Percentiles rank a stretch among this genome's conserved stretches.
Evolutionary conservation across 2,797 vertebrate species (phyloP).

Genomic region (Coregonus ussuriensis): DNA sequence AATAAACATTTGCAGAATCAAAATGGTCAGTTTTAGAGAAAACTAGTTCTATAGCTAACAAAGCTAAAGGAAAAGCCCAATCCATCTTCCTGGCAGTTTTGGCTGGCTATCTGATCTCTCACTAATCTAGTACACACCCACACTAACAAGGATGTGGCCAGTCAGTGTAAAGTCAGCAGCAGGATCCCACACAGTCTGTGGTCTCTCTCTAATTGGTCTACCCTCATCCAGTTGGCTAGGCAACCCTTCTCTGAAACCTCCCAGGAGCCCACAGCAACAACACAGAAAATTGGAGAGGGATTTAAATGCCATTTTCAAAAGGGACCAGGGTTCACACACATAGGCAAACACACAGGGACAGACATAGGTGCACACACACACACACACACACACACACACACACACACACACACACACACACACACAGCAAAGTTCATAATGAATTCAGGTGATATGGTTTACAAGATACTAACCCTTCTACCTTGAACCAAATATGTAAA

Average conservation of each 20-base stretch:
- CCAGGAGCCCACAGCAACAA: constrained; percentile 27
- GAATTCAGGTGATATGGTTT: neutral
- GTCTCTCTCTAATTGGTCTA: constrained; percentile 50
- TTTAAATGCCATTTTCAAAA: constrained; percentile 28
- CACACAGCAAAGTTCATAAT: constrained; percentile 4
- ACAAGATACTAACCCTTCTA: too few relatives aligned
- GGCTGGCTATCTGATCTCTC: neutral
- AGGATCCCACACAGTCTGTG: constrained; percentile 35
- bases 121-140: neutral
- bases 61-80: too few relatives aligned
- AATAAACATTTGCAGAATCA: too few relatives aligned
- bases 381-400: constrained; percentile 31
- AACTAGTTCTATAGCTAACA: too few relatives aligned
- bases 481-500: too few relatives aligned
- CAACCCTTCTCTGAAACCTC: constrained; percentile 40
- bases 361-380: constrained; percentile 40
- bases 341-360: neutral
- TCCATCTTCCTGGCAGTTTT: neutral
- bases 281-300: constrained; percentile 12
- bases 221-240: constrained; percentile 43
- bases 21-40: too few relatives aligned
- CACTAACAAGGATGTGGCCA: constrained; percentile 18
- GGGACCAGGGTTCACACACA: neutral
- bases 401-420: too few relatives aligned
- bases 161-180: constrained; percentile 26